Evolutionary conservation across 2,797 vertebrate genomes (phyloP), one percentile per base, ranked within the genome.

Genomic region (Melanotaenia pygmaea): DNA sequence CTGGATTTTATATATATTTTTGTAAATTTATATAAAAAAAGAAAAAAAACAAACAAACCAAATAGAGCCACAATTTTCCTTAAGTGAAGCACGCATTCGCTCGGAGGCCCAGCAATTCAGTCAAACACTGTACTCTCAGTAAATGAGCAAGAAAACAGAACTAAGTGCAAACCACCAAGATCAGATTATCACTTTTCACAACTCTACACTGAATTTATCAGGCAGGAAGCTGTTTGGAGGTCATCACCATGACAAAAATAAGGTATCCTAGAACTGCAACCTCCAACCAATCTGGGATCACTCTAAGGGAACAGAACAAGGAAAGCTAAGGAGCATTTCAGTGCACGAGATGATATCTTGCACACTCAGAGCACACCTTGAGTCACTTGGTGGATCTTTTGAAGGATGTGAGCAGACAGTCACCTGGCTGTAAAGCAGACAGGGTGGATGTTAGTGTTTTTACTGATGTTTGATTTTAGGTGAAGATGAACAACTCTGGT

Each of bases 401-500:
- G 50, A 64, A 32, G 70, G 76, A 69, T 70, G 64, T 84, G 76
- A 84, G 77, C 73, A 80, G 69, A 79, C 24, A 53, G 78, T 77
- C 74, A 67, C 78, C 76, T 80, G 82, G 79, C 79, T 81, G 72
- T 64, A 66, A 81, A 86, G 82, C 78, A 78, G 81, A 83, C 43
- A 54, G 60, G 63, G 62, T 65, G 53, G 53, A 74, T 78, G 77
- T 71, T 34, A 40, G 56, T 62, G 40, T 50, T 79, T 78, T 77
- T 40, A 67, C 53, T 67, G 64, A 53, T 67, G 35, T 45, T 63
- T 70, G 72, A 40, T 20, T 76, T 70, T 1, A 67, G 35, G 59
- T 69, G 76, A 83, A 83, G 88, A 24, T 73, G 79, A 57, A 86
- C 86, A 88, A 84, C 88, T 87, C 85, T 82, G 84, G 73, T 64